phyloP scores from a whole-genome alignment of 2,888 invertebrate species.

The Philaethria dido region DNA sequence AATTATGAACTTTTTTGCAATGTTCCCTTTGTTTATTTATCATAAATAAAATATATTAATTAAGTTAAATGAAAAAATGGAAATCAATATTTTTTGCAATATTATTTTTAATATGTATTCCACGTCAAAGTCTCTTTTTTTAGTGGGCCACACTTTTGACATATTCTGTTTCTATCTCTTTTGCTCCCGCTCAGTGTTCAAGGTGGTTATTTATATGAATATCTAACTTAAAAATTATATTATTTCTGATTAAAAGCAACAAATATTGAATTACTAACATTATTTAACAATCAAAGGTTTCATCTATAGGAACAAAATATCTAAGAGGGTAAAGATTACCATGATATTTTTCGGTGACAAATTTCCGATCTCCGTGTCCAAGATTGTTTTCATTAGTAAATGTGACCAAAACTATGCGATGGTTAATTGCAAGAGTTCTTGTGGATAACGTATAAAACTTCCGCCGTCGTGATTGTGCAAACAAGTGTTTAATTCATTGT shows the following conservation, averaged over 20 bases:
- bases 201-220: constrained; percentile 72
- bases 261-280: constrained; percentile 37
- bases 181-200: constrained; percentile 79
- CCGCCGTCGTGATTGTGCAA: constrained; percentile 25
- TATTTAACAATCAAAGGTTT: constrained; percentile 19
- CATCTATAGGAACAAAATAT: constrained; percentile 22
- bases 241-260: constrained; percentile 51
- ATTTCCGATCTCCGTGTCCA: constrained; percentile 60
- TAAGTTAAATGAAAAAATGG: too few species aligned
- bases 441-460: not conserved
- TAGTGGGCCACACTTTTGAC: constrained; percentile 39
- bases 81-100: too few species aligned
- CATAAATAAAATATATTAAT: too few species aligned
- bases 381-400: constrained; percentile 75
- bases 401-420: constrained; percentile 51
- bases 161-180: constrained; percentile 67
- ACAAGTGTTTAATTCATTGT: constrained; percentile 25
- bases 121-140: constrained; percentile 25
- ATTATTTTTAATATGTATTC: constrained; percentile 2
- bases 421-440: constrained; percentile 11
- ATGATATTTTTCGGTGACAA: constrained; percentile 73
- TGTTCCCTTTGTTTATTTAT: too few species aligned
- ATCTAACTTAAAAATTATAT: constrained; percentile 59
- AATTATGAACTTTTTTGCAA: too few species aligned
- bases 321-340: constrained; percentile 74